Conservation (phyloP, 2,113 vertebrate genomes). For the Progne subis region DNA sequence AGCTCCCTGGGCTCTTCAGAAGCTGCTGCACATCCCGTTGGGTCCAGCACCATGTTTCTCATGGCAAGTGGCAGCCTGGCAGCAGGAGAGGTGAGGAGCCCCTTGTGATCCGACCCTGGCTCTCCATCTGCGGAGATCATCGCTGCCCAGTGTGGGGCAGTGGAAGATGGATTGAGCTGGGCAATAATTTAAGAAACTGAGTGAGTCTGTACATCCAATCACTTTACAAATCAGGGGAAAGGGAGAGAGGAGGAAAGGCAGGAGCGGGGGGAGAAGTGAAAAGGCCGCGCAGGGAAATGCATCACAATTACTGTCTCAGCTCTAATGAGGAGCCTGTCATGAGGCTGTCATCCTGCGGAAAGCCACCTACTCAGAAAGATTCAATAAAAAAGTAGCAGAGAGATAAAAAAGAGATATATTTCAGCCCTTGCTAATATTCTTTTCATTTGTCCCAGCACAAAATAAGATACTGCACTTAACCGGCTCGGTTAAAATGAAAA, state of each 20-base stretch:
- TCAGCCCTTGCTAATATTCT: constrained; percentile 77
- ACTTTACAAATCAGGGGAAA: constrained; percentile 76
- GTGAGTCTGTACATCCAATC: constrained; percentile 77
- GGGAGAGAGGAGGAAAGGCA: constrained; percentile 67
- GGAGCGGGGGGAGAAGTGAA: constrained; percentile 55
- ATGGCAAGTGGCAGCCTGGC: not conserved
- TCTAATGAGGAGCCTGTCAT: constrained; percentile 81
- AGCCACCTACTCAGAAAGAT: constrained; percentile 80
- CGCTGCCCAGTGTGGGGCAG: not conserved
- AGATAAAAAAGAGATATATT: constrained; percentile 78
- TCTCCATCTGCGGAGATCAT: not conserved
- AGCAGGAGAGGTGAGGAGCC: not conserved
- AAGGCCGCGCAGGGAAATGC: constrained; percentile 76
- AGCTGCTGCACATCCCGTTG: rapidly evolving
- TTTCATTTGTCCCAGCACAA: constrained; percentile 79
- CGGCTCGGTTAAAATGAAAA: constrained; percentile 78
- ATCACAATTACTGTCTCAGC: constrained; percentile 79
- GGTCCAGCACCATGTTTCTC: not conserved
- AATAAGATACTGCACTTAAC: constrained; percentile 81
- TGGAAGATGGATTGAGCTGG: constrained; percentile 67
- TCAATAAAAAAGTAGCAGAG: constrained; percentile 77
- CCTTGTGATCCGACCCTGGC: rapidly evolving
- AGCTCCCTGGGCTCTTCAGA: not conserved
- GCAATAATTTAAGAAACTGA: constrained; percentile 78
- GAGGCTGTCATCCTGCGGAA: constrained; percentile 77